Evolutionary conservation across 2,113 vertebrate species (phyloP), one percentile per base, ranked within the genome.

Genomic region (Neopipo cinnamomea): DNA sequence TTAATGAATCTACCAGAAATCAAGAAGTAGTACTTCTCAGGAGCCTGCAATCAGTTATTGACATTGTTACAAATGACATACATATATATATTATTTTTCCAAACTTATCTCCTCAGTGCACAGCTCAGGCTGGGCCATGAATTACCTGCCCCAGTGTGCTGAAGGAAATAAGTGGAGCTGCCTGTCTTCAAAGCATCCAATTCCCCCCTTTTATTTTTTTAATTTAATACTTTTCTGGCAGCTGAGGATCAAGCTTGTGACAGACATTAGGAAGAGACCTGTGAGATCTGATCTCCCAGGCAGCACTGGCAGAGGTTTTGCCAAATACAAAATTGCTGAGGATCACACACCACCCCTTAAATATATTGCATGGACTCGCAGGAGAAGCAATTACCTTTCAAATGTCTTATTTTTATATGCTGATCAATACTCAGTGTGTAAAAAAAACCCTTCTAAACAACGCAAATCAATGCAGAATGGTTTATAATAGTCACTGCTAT

Each of bases 31-130:
- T 35, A 6, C 24, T 82, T n/a, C 44, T 66, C 55, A 27, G 58
- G 39, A 78, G 19, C n/a, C 63, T 53, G 31, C 3, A 11, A 63
- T 21, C 11, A 73, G 37, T 74, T 25, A 18, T 5, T 67, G 84
- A 15, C 16, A 5, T 5, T 28, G 14, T 44, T 89, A 5, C 3
- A 83, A n/a, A 67, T 41, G 30, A 21, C 18, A 24, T 7, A 24
- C 0, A 8, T 7, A 58, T 59, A 67, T 46, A 23, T 8, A 15
- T 6, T 0, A 31, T 31, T 35, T 1, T 5, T 31, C 35, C 19
- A 71, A 9, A 50, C 14, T 79, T 68, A 22, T 39, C 25, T 80
- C 39, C 44, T 8, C 80, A 56, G 0, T 6, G 50, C 50, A 33
- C 11, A 79, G 49, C 13, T 27, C 11, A 79, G 53, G 21, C 37